Conservation (phyloP, 1,140 invertebrate genomes). For the Pollicipes pollicipes region DNA sequence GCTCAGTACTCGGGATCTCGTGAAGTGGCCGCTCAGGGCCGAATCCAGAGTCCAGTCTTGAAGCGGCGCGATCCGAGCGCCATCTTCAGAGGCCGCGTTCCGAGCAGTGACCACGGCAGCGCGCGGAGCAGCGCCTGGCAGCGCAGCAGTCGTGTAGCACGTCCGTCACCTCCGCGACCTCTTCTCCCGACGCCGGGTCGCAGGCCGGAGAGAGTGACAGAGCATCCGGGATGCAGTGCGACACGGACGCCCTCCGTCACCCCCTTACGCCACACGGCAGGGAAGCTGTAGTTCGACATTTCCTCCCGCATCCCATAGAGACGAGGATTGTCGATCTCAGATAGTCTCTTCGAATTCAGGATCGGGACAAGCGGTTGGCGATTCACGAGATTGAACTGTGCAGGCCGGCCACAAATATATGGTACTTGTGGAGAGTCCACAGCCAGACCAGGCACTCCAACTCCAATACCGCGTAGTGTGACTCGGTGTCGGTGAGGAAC, state of each 20-base stretch:
- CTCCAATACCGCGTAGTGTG: slow-evolving; percentile 17
- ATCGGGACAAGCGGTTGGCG: not conserved
- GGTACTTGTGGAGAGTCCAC: slow-evolving; percentile 16
- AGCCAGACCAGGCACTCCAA: slow-evolving; percentile 12
- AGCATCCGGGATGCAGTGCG: slow-evolving; percentile 10
- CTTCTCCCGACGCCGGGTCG: slow-evolving; percentile 8
- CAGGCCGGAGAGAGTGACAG: slow-evolving; percentile 10
- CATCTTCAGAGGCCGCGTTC: slow-evolving; percentile 4
- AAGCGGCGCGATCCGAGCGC: not conserved
- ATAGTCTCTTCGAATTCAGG: not conserved
- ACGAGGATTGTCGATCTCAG: slow-evolving; percentile 11
- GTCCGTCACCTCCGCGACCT: slow-evolving; percentile 2
- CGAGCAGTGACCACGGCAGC: not conserved
- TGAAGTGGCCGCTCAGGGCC: not conserved
- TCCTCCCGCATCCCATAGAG: slow-evolving; percentile 15
- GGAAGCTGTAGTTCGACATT: slow-evolving; percentile 9
- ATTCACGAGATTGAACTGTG: slow-evolving; percentile 4
- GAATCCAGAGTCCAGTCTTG: not conserved
- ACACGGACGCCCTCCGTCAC: no score
- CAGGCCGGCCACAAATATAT: slow-evolving; percentile 1
- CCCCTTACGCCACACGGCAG: slow-evolving; percentile 12
- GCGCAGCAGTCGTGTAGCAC: not conserved
- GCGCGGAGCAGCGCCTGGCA: no score
- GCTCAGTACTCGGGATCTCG: not conserved
- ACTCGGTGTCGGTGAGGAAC: slow-evolving; percentile 7